These are phyloP conservation scores for Leptocoma aspasia DNA, from an alignment of 2,113 vertebrate species.

Conservation along the genomic window DNA sequence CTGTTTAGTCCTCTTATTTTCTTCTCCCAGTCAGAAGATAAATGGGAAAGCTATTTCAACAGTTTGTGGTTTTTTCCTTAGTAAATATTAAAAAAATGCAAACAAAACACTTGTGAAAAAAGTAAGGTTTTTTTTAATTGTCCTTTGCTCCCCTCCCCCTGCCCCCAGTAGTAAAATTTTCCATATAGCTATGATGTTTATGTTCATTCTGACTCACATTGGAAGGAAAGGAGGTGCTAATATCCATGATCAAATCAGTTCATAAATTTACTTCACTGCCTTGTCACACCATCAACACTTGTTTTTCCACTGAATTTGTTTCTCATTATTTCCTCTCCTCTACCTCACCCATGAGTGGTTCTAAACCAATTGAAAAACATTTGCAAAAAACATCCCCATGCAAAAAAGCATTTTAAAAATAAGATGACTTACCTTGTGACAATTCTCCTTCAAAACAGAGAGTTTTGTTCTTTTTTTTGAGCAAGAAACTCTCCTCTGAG, in stretches of 20 bases:
- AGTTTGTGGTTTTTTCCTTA: neutral
- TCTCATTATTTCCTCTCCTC: constrained; percentile 54
- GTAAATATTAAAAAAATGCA: neutral
- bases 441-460: neutral
- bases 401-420: neutral
- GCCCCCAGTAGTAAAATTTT: neutral
- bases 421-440: neutral
- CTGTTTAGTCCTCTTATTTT: neutral
- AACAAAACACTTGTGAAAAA: neutral
- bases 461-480: neutral
- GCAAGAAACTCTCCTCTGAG: neutral
- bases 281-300: constrained; percentile 55
- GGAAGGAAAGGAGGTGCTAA: constrained; percentile 64
- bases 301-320: constrained; percentile 61
- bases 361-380: neutral
- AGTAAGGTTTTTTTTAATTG: rapidly evolving
- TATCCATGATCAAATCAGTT: constrained; percentile 61
- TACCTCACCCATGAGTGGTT: neutral
- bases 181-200: constrained; percentile 27
- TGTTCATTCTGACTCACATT: constrained; percentile 42
- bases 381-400: neutral
- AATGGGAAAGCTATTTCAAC: neutral
- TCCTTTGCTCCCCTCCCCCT: neutral
- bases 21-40: neutral
- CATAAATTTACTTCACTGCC: constrained; percentile 64